Evolutionary conservation across 2,113 vertebrate species (phyloP).

Genomic region (Himantopus leucocephalus): DNA sequence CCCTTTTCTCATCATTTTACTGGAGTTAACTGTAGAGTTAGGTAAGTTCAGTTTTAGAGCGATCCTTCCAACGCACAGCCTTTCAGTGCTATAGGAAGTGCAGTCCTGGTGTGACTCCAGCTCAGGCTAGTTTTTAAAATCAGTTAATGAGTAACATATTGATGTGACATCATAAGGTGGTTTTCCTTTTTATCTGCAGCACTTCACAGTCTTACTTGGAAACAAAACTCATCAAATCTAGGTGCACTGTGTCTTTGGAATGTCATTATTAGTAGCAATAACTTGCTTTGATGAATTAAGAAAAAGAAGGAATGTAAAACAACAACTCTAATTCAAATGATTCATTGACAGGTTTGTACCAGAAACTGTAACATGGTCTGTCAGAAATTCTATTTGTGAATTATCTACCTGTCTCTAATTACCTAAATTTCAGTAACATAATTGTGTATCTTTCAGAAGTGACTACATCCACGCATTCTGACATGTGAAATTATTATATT

Average conservation of each 20-base stretch:
- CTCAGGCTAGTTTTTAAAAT: neutral
- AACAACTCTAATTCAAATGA: neutral
- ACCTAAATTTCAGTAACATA: neutral
- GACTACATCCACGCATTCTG: neutral
- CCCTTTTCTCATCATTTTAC: constrained; percentile 56
- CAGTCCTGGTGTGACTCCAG: constrained; percentile 23
- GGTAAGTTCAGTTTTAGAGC: neutral
- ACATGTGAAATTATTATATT: neutral
- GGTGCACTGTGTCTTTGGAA: neutral
- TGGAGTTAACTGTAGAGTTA: neutral
- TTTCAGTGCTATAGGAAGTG: constrained; percentile 28
- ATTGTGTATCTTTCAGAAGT: neutral
- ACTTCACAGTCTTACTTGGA: neutral
- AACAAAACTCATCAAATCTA: neutral
- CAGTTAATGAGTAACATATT: constrained; percentile 77
- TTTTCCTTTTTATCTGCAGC: constrained; percentile 8
- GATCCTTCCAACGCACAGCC: neutral
- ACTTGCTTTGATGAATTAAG: neutral
- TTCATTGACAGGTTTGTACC: neutral
- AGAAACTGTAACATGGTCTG: neutral
- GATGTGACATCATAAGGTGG: constrained; percentile 13
- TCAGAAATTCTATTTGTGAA: neutral
- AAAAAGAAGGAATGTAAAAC: neutral
- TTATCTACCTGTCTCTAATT: neutral
- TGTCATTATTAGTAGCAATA: neutral